Evolutionary conservation across 1,140 invertebrate species (phyloP).

Genomic region (Drosophila pruinosa): DNA sequence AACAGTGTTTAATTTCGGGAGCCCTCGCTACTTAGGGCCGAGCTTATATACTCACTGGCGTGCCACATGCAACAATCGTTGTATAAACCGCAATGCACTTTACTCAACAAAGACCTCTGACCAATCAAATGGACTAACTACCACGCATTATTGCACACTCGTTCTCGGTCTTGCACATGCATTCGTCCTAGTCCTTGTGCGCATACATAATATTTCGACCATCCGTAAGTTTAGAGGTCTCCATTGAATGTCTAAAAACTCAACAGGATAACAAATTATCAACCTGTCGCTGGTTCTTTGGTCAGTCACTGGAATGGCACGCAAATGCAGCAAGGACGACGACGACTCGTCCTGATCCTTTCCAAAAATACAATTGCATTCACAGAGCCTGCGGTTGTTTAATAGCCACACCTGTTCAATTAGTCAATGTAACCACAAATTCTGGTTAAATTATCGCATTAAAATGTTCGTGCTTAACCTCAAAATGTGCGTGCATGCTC

Average conservation of each 20-base stretch:
- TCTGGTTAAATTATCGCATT: constrained; percentile 83
- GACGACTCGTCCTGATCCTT: constrained; percentile 36
- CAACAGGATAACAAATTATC: constrained; percentile 81
- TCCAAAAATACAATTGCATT: constrained; percentile 61
- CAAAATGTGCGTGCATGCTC: constrained; percentile 75
- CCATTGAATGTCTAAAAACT: constrained; percentile 54
- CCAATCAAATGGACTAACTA: background rate
- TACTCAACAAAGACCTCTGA: constrained; percentile 36
- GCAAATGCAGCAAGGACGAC: constrained; percentile 41
- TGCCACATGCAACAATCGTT: constrained; percentile 64
- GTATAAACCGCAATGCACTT: constrained; percentile 77
- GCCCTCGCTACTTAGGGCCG: constrained; percentile 22
- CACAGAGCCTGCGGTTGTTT: constrained; percentile 69
- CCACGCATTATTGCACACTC: constrained; percentile 51
- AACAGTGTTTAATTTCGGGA: constrained; percentile 76
- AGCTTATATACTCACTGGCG: constrained; percentile 30
- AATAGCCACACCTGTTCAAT: constrained; percentile 83
- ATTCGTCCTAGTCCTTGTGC: background rate
- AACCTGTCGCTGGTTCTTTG: constrained; percentile 57
- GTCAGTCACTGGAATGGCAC: constrained; percentile 59
- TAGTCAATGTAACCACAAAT: constrained; percentile 83
- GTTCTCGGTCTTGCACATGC: too few species aligned
- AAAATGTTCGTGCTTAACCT: constrained; percentile 82
- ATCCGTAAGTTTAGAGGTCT: constrained; percentile 13
- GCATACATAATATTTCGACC: background rate